phyloP scores from a whole-genome alignment of 2,888 invertebrate species.

The Habrosyne pyritoides region DNA sequence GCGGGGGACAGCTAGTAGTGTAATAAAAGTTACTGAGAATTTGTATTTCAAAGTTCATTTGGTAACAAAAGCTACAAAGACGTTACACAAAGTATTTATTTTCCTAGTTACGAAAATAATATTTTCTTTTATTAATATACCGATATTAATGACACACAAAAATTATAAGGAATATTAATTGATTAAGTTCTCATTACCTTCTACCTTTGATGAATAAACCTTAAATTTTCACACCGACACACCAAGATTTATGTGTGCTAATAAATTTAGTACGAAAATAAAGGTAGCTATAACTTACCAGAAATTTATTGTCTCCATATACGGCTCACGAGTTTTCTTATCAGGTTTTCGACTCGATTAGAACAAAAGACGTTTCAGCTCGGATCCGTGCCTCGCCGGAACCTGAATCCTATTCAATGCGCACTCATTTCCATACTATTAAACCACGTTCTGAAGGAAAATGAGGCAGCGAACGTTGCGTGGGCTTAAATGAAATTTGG shows the following conservation, averaged over 20 bases:
- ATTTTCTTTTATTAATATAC: no score
- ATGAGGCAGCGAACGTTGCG: constrained; percentile 11
- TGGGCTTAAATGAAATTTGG: constrained; percentile 21
- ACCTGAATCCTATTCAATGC: constrained; percentile 46
- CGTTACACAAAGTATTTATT: no score
- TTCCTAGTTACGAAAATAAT: no score
- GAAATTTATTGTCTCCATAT: constrained; percentile 18
- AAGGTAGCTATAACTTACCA: constrained; percentile 6
- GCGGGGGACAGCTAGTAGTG: no score
- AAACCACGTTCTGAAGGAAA: constrained; percentile 24
- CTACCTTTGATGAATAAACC: neutral
- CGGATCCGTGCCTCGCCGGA: constrained; percentile 14
- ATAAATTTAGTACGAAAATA: constrained; percentile 9
- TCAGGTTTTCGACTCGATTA: constrained; percentile 61
- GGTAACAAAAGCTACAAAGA: no score
- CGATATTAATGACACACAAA: neutral
- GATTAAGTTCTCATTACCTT: neutral
- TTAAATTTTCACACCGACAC: constrained; percentile 1
- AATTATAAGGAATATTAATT: neutral
- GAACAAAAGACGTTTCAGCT: constrained; percentile 52
- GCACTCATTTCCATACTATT: constrained; percentile 56
- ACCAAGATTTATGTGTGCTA: neutral
- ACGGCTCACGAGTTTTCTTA: constrained; percentile 37
- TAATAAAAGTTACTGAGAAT: no score
- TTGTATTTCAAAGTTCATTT: no score